Evolutionary conservation across 2,888 invertebrate genomes (phyloP).

Genomic region (Xylota sylvarum): DNA sequence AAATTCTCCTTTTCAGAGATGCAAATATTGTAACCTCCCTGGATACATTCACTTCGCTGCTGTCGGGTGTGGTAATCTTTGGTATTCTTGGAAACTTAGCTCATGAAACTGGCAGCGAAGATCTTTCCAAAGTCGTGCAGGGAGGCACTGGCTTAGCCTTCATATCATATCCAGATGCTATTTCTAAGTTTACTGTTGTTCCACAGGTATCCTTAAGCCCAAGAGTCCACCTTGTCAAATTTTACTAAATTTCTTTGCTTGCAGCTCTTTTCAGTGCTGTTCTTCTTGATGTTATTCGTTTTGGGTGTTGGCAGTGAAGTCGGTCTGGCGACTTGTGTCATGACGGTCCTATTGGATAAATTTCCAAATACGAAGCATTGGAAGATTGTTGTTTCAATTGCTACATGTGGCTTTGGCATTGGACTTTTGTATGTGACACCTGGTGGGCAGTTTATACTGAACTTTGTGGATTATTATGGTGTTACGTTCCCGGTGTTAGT

Average conservation of each 20-base stretch:
- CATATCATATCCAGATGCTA: conserved; percentile 88
- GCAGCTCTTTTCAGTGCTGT: conserved; percentile 86
- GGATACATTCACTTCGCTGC: conserved; percentile 92
- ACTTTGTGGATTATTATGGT: conserved; percentile 90
- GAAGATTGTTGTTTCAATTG: conserved; percentile 85
- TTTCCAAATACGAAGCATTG: conserved; percentile 84
- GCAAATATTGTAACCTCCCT: conserved; percentile 92
- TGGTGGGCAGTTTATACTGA: conserved; percentile 90
- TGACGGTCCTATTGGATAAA: conserved; percentile 85
- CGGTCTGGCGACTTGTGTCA: conserved; percentile 84
- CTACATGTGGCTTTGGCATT: conserved; percentile 85
- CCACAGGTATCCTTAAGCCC: conserved; percentile 86
- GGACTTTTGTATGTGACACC: conserved; percentile 89
- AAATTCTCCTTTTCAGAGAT: conserved; percentile 86
- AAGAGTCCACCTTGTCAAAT: not conserved
- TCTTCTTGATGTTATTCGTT: conserved; percentile 87
- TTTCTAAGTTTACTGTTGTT: conserved; percentile 85
- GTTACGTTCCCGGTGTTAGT: conserved; percentile 91
- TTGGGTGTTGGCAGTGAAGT: conserved; percentile 86
- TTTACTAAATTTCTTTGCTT: not conserved
- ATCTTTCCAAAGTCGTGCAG: conserved; percentile 88
- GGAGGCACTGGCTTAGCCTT: conserved; percentile 92
- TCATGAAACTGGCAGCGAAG: conserved; percentile 86
- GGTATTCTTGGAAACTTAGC: conserved; percentile 93
- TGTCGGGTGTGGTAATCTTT: conserved; percentile 93